A percentile compares a stretch with the other conserved stretches of the same genome.
Conservation (phyloP, 2,113 vertebrate genomes). For the Lethenteron camtschaticum region DNA sequence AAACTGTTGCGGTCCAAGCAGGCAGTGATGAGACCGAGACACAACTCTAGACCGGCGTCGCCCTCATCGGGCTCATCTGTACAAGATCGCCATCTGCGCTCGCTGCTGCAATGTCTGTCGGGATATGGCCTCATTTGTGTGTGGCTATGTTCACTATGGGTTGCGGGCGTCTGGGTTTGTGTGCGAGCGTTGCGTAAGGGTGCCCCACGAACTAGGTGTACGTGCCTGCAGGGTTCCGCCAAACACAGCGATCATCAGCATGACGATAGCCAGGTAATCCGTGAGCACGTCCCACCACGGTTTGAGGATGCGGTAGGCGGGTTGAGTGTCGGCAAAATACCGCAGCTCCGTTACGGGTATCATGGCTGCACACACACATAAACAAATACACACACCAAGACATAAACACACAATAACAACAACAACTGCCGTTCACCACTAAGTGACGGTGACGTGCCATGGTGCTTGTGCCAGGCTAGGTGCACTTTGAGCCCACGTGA, state of each 20-base stretch:
- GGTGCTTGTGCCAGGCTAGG: too few relatives aligned
- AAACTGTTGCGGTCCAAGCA: too few relatives aligned
- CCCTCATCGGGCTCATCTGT: not conserved
- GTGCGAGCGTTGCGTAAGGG: not conserved
- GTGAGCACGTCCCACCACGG: constrained; percentile 79
- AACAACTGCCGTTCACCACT: too few relatives aligned
- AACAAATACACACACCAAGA: not conserved
- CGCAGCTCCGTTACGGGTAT: constrained; percentile 58
- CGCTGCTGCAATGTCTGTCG: too few relatives aligned
- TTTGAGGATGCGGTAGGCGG: constrained; percentile 47
- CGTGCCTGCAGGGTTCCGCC: constrained; percentile 58
- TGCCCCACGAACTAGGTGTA: not conserved
- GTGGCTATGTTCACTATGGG: not conserved
- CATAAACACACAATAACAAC: too few relatives aligned
- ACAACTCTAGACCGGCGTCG: not conserved
- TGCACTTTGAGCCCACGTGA: too few relatives aligned
- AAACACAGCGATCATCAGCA: constrained; percentile 74
- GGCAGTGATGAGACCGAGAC: not conserved
- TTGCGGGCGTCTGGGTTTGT: not conserved
- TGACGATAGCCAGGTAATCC: constrained; percentile 48
- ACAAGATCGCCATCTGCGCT: not conserved
- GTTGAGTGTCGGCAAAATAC: constrained; percentile 38
- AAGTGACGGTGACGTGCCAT: too few relatives aligned
- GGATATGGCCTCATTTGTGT: not conserved
- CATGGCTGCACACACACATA: constrained; percentile 37